Percentiles rank a stretch among this genome's conserved stretches.
These are phyloP conservation scores for Zoroaster sp. DNA, from an alignment of 53 echinoderm and acorn worm genomes.

Conservation along the genomic window DNA sequence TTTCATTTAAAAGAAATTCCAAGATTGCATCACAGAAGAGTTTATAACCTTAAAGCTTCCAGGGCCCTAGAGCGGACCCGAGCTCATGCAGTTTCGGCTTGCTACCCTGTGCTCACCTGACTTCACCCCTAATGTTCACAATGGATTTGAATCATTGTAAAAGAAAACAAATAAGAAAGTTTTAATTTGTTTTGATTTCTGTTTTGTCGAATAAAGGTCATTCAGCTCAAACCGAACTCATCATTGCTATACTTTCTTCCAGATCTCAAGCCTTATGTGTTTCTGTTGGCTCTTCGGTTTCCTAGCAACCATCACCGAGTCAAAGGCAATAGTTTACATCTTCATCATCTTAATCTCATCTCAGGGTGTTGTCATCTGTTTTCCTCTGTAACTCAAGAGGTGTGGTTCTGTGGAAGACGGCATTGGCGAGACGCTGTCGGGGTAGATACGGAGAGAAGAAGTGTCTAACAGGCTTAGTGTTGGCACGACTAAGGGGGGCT, in stretches of 20 bases:
- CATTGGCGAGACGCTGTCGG: neutral
- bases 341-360: slow-evolving; percentile 57
- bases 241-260: neutral
- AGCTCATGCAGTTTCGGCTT: too few species aligned
- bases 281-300: slow-evolving; percentile 47
- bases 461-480: too few species aligned
- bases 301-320: slow-evolving; percentile 22
- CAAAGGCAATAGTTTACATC: slow-evolving; percentile 47
- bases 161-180: too few species aligned
- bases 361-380: slow-evolving; percentile 61
- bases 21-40: too few species aligned
- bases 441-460: too few species aligned
- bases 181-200: neutral
- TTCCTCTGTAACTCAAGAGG: slow-evolving; percentile 54
- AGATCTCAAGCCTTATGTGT: slow-evolving; percentile 49
- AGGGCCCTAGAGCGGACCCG: too few species aligned
- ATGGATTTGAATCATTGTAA: too few species aligned
- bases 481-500: too few species aligned
- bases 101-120: too few species aligned
- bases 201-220: neutral
- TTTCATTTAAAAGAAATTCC: too few species aligned
- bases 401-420: slow-evolving; percentile 18
- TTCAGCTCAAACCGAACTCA: neutral
- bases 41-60: too few species aligned
- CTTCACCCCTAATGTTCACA: too few species aligned